Evolutionary conservation across 2,888 invertebrate species (phyloP).

Genomic region (Chymomyza amoena): DNA sequence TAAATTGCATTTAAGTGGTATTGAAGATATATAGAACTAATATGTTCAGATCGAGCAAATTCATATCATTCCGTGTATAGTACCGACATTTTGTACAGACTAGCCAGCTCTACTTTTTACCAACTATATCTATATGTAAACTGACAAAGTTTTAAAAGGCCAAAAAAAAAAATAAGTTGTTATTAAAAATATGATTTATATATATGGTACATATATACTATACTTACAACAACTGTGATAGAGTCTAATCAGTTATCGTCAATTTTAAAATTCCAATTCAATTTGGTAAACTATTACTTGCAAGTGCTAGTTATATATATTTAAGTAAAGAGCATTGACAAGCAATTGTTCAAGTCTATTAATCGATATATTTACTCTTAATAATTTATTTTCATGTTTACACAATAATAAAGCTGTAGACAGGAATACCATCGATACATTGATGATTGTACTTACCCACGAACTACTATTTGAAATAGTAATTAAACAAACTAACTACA

Average conservation of each 20-base stretch:
- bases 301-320: neutral
- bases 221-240: conserved; percentile 16
- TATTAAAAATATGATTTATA: neutral
- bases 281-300: neutral
- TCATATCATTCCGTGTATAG: conserved; percentile 12
- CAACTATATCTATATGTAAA: neutral
- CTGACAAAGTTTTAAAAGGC: neutral
- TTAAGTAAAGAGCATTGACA: neutral
- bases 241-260: conserved; percentile 1
- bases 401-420: neutral
- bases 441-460: conserved; percentile 8
- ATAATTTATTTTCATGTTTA: conserved; percentile 1
- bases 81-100: neutral
- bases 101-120: neutral
- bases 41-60: conserved; percentile 17
- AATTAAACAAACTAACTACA: neutral
- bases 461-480: neutral
- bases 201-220: neutral
- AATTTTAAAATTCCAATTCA: neutral
- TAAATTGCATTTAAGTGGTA: neutral
- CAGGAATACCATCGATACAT: neutral
- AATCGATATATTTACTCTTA: neutral
- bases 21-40: neutral
- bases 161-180: neutral
- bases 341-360: neutral